Evolutionary conservation across 2,113 vertebrate species (phyloP), one percentile per base, ranked within the genome.

Genomic region (Callopanchax toddi): DNA sequence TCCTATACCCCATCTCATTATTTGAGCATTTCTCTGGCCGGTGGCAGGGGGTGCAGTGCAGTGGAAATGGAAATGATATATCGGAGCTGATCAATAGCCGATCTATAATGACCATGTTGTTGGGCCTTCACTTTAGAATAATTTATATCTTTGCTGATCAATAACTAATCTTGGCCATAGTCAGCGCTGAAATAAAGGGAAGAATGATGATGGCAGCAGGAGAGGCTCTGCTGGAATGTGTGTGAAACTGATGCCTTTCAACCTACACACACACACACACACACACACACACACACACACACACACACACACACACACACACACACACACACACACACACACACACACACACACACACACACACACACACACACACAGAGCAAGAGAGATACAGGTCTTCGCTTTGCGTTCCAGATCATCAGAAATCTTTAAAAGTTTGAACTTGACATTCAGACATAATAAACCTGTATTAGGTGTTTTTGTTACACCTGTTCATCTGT

Each of bases 111-210:
- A 87, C 81, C 75, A 79, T 85, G 89, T 87, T 89, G 86, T 89
- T 88, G 78, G 57, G 83, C 87, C 87, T 92, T 92, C 89, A 89
- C 90, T 91, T 91, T 88, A 86, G 84, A 85, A 91, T 89, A 89
- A 92, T 92, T 92, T 91, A 91, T 91, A 87, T 83, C 75, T 78
- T 15, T 13, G 22, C 79, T 89, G 85, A 93, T 93, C 91, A 89
- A 93, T 93, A 93, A 90, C 85, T 92, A 92, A 93, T 93, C 89
- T 91, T 49, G 79, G 76, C 62, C 87, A 80, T 88, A 87, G 90
- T 91, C 89, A 82, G 84, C 59, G 49, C 89, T 87, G 87, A 91
- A 91, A 92, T 92, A 90, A 92, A 92, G 89, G 81, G 76, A 69
- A 90, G 91, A 92, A 89, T 90, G 88, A 92, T 92, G 89, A 75